Base-by-base conservation (phyloP, 2,797 vertebrate species). In the Coendou prehensilis region DNA sequence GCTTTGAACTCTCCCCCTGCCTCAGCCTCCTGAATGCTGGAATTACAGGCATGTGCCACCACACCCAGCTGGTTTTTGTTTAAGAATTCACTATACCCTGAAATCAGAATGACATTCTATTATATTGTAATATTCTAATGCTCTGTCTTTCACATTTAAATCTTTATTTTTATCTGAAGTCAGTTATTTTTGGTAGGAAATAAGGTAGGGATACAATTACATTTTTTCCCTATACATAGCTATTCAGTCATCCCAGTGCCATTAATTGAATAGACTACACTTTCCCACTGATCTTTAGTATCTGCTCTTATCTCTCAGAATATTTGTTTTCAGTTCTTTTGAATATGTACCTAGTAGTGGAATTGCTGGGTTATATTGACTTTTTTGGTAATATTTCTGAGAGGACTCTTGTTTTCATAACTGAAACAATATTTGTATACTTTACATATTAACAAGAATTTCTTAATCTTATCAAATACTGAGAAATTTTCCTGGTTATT, bases 351-450 rank as follows among this genome's bases (percentile, higher is more conserved):
- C 79, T 59, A 37, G 15, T 5, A n/a, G 9, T 85, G 30, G 28
- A 79, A 79, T 89, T 73, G 75, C 56, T 61, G 3, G 73, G 73
- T 78, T 45, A 22, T 45, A 52, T 0, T 83, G 26, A 59, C 61
- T 64, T 92, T 67, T 59, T 75, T 41, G n/a, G 20, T 93, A 83
- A 30, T 54, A 71, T 45, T 23, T 76, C 52, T 75, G 33, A 88
- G 87, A 41, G 20, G 3, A 59, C 18, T 54, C 7, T 82, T n/a
- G 33, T 59, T 79, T 95, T 82, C 13, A 41, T 61, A 83, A 83
- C 37, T 50, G 22, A 57, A 56, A 57, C 22, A 80, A 50, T 30
- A 54, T 85, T 95, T 41, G n/a, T 76, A 75, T 54, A 56, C 64
- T 57, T 89, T 73, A n/a, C 9, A 83, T 82, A 69, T 86, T 57